These are phyloP conservation scores for Helicolenus hilgendorfi DNA, from an alignment of 2,797 vertebrate species.

Conservation along the genomic window DNA sequence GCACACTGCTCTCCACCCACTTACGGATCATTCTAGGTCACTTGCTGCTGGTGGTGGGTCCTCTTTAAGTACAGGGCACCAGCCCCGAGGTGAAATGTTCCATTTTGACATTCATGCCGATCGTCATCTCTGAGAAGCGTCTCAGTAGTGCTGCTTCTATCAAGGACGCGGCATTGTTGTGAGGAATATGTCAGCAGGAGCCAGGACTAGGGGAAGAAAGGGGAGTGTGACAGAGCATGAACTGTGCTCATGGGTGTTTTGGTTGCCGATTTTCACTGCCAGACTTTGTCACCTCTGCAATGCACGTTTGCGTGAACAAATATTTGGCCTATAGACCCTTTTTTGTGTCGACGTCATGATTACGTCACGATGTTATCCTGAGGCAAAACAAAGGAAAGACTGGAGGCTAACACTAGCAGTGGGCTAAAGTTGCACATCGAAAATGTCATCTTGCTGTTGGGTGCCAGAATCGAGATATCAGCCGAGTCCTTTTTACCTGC, in stretches of 20 bases:
- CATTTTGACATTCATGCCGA: slow-evolving; percentile 65
- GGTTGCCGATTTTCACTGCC: neutral
- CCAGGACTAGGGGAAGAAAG: neutral
- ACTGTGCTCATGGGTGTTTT: slow-evolving; percentile 25
- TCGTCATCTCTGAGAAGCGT: slow-evolving; percentile 49
- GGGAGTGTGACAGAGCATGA: slow-evolving; percentile 1
- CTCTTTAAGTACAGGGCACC: slow-evolving; percentile 55
- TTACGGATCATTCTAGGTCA: slow-evolving; percentile 50
- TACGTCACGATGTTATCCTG: neutral
- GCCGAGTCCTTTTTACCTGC: no score
- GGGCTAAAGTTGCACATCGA: no score
- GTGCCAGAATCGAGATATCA: no score
- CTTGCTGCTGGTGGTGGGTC: slow-evolving; percentile 44
- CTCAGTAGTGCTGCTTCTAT: slow-evolving; percentile 21
- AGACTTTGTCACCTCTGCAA: slow-evolving; percentile 1
- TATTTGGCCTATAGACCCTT: neutral
- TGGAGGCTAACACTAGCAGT: neutral
- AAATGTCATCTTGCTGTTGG: no score
- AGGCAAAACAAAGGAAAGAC: neutral
- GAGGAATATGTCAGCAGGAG: slow-evolving; percentile 42
- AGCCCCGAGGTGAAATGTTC: slow-evolving; percentile 75
- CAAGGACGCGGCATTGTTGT: slow-evolving; percentile 37
- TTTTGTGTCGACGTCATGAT: neutral
- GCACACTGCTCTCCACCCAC: slow-evolving; percentile 14
- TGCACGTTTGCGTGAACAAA: neutral